Conservation (phyloP, 2,113 vertebrate species). For the Catharus fuscescens region DNA sequence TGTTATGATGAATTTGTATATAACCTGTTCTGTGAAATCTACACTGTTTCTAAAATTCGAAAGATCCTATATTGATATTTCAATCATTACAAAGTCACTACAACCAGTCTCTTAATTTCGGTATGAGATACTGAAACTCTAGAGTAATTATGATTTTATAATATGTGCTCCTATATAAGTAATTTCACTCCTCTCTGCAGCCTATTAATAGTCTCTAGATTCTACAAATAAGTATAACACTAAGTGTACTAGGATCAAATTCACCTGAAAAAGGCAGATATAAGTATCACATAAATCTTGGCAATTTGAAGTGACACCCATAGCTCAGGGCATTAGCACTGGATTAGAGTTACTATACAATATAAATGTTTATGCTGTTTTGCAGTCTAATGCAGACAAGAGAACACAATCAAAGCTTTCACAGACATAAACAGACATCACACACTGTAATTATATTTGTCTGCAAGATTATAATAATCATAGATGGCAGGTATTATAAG, state of each 20-base stretch:
- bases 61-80: conserved; percentile 23
- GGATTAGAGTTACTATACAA: conserved; percentile 67
- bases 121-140: conserved; percentile 15
- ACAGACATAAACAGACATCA: conserved; percentile 79
- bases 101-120: neutral
- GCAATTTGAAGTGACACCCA: conserved; percentile 65
- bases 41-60: conserved; percentile 17
- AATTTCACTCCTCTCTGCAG: conserved; percentile 33
- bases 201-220: conserved; percentile 49
- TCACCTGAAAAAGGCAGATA: conserved; percentile 65
- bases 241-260: conserved; percentile 60
- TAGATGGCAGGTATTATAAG: conserved; percentile 75
- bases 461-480: conserved; percentile 80
- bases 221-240: conserved; percentile 1
- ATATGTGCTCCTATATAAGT: neutral
- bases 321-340: conserved; percentile 68
- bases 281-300: conserved; percentile 34
- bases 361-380: conserved; percentile 79
- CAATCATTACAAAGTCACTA: conserved; percentile 17
- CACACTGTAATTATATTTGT: conserved; percentile 81
- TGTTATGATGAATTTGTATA: conserved; percentile 25
- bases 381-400: conserved; percentile 72
- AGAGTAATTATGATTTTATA: conserved; percentile 20
- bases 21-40: conserved; percentile 14
- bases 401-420: conserved; percentile 79